Conservation (phyloP, 2,797 vertebrate species). For the Limosa lapponica region DNA sequence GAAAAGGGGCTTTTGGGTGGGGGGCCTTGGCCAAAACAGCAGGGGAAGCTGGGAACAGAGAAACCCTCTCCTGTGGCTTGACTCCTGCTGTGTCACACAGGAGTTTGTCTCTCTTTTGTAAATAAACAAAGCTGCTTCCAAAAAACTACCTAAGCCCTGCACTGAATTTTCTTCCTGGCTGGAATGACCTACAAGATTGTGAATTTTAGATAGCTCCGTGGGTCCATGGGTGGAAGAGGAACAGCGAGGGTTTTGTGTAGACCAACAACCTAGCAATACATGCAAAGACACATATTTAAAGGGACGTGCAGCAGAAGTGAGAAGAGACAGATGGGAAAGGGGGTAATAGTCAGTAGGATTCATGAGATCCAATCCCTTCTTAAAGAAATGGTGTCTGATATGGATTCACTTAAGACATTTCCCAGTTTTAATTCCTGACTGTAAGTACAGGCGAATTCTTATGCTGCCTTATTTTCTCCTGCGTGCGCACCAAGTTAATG, state of each 20-base stretch:
- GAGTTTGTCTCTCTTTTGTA: neutral
- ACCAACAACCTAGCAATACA: neutral
- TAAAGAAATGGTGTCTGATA: neutral
- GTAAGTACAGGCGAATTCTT: neutral
- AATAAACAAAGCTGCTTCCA: conserved; percentile 9
- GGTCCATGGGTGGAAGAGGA: neutral
- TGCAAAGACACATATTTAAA: neutral
- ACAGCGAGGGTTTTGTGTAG: neutral
- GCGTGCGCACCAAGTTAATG: neutral
- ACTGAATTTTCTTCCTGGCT: neutral
- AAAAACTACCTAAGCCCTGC: neutral
- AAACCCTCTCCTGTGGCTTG: neutral
- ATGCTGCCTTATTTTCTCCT: neutral
- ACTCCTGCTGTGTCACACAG: neutral
- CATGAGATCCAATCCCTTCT: neutral
- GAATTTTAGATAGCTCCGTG: neutral
- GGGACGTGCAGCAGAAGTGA: neutral
- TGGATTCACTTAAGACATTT: neutral
- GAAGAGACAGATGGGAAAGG: neutral
- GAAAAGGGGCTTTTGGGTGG: neutral
- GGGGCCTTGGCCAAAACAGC: neutral
- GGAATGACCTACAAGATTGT: neutral
- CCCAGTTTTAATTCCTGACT: neutral
- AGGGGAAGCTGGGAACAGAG: neutral
- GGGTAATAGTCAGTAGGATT: neutral